Conservation (phyloP, 2,797 vertebrate species). For the Eulemur coronatus region DNA sequence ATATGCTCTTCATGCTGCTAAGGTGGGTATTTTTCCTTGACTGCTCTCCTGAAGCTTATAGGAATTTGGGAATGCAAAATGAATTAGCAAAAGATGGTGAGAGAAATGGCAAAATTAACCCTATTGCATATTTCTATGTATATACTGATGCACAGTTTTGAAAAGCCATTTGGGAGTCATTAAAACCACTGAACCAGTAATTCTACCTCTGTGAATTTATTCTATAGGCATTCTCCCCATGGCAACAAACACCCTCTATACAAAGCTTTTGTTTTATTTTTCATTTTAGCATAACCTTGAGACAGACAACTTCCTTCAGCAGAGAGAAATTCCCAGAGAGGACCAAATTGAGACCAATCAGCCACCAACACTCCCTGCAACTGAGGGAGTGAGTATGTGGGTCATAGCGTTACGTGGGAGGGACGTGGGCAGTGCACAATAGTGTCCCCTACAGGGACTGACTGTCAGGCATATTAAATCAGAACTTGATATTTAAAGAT, state of each 20-base stretch:
- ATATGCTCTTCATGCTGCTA: slow-evolving; percentile 86
- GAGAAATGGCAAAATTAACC: neutral
- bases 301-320: neutral
- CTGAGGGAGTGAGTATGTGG: neutral
- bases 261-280: neutral
- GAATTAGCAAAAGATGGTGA: slow-evolving; percentile 1
- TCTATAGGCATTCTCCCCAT: neutral
- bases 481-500: neutral
- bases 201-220: neutral
- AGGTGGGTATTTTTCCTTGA: slow-evolving; percentile 82
- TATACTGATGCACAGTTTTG: neutral
- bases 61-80: slow-evolving; percentile 52
- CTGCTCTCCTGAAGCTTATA: slow-evolving; percentile 79
- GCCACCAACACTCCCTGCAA: neutral
- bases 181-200: neutral
- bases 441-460: neutral
- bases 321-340: neutral
- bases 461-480: neutral
- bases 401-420: neutral
- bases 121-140: neutral
- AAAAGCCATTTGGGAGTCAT: neutral
- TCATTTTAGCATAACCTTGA: neutral
- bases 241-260: neutral
- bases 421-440: neutral
- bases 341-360: neutral